Evolutionary conservation across 2,113 vertebrate genomes (phyloP), one percentile per base, ranked within the genome.

Genomic region (Psophia crepitans): DNA sequence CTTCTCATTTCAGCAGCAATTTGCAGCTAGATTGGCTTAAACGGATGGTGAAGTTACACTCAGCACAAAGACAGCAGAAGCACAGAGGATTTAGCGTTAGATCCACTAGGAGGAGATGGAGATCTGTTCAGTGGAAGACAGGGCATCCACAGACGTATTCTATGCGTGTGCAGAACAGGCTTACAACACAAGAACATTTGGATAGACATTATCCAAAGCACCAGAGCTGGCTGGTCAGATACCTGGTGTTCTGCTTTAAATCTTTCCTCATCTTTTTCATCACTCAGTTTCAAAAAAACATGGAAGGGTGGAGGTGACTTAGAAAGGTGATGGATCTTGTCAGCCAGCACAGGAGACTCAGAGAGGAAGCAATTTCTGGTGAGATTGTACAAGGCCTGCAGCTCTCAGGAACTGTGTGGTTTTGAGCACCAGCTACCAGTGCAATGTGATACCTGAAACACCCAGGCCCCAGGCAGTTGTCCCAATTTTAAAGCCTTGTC

Each of bases 271-370:
- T 2, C 3, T 43, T 57, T 79, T 84, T 78, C 28, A 44, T 8
- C 15, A 78, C 2, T 5, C 1, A 2, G 11, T 26, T 24, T 44
- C 9, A 44, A 71, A 83, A 91, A 69, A 39, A 8, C 6, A 8
- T 5, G 21, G 11, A 23, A 37, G 11, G 2, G 13, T 43, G 26
- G 7, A 0, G 0, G 6, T 61, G 22, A 44, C 44, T 74, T 74
- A 32, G 26, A 74, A 89, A 48, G 51, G 19, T 21, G 5, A 51
- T 33, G 8, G 8, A 63, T 57, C 44, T 70, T 64, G 11, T 41
- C 10, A 20, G 48, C 20, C 63, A 48, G 9, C 39, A 70, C 14
- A 48, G 17, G 13, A 66, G 32, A 22, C 8, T 46, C 7, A 48
- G 41, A n/a, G 46, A 24, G 17, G 8, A 58, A 48, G 23, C 20